These are phyloP conservation scores for Onychostoma macrolepis DNA, from an alignment of 2,113 vertebrate genomes.

Conservation along the genomic window DNA sequence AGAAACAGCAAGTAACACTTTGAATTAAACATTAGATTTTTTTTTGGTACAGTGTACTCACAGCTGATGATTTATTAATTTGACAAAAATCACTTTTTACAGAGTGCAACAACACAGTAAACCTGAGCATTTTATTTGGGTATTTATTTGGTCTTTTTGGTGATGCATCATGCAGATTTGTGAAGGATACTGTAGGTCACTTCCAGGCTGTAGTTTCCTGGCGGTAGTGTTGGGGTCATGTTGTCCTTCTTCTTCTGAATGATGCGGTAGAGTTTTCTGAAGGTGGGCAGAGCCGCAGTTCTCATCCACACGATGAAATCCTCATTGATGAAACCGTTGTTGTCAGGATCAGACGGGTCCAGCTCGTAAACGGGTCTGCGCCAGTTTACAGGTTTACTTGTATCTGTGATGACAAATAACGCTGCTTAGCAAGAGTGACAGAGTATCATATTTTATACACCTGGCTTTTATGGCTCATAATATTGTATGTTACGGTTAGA, in stretches of 20 bases:
- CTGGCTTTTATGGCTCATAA: background rate
- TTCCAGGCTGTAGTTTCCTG: slow-evolving; percentile 85
- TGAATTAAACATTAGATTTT: no score
- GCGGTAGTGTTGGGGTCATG: slow-evolving; percentile 83
- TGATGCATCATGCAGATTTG: background rate
- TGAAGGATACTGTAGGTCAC: slow-evolving; percentile 98
- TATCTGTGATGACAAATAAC: slow-evolving; percentile 69
- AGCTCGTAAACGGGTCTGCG: slow-evolving; percentile 84
- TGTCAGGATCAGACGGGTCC: slow-evolving; percentile 78
- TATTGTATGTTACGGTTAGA: background rate
- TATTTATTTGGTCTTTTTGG: no score
- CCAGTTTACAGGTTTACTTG: slow-evolving; percentile 91
- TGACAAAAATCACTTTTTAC: background rate
- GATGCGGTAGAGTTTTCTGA: slow-evolving; percentile 95
- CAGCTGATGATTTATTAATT: background rate
- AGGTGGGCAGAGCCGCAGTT: slow-evolving; percentile 93
- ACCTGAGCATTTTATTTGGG: background rate
- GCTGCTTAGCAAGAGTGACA: background rate
- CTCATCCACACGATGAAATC: slow-evolving; percentile 99
- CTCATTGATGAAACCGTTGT: slow-evolving; percentile 97
- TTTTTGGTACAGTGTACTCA: no score
- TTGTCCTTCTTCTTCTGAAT: slow-evolving; percentile 82
- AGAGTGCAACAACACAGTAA: background rate
- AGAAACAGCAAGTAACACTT: no score
- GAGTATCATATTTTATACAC: background rate